phyloP scores from a whole-genome alignment of 2,797 vertebrate species.

The Sebastes oblongus region DNA sequence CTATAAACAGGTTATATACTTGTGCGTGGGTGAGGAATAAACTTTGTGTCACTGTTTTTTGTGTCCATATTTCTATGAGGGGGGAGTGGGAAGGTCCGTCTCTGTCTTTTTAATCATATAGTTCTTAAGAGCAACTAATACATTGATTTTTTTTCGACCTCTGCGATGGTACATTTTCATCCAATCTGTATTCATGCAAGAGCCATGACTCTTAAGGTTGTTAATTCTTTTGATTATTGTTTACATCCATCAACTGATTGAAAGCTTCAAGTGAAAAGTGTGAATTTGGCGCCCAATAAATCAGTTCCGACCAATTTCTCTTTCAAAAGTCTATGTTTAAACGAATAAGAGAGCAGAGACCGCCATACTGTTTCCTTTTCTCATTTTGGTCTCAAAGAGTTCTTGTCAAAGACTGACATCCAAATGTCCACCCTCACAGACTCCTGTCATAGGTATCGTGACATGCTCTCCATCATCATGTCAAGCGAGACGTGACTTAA shows the following conservation, averaged over 20 bases:
- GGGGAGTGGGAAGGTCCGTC: background rate
- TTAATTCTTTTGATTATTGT: slow-evolving; percentile 33
- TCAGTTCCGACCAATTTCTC: background rate
- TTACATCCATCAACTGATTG: slow-evolving; percentile 27
- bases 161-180: background rate
- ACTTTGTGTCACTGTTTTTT: slow-evolving; percentile 10
- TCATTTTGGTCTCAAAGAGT: background rate
- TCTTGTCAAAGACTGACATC: background rate
- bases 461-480: background rate
- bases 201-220: slow-evolving; percentile 2
- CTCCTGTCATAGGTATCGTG: background rate
- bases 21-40: slow-evolving; percentile 22
- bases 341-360: background rate
- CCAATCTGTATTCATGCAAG: background rate
- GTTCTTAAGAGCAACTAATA: background rate
- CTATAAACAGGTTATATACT: slow-evolving; percentile 37
- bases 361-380: background rate
- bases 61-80: slow-evolving; percentile 3
- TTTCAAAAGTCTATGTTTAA: background rate
- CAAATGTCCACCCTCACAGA: background rate
- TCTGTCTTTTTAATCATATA: slow-evolving; percentile 28
- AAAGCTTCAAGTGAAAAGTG: slow-evolving; percentile 9
- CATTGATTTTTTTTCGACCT: slow-evolving; percentile 2
- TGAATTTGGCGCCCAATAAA: background rate
- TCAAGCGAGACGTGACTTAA: background rate